Evolutionary conservation across 2,888 invertebrate genomes (phyloP), one percentile per base, ranked within the genome.

Genomic region (Rhodophaea formosa): DNA sequence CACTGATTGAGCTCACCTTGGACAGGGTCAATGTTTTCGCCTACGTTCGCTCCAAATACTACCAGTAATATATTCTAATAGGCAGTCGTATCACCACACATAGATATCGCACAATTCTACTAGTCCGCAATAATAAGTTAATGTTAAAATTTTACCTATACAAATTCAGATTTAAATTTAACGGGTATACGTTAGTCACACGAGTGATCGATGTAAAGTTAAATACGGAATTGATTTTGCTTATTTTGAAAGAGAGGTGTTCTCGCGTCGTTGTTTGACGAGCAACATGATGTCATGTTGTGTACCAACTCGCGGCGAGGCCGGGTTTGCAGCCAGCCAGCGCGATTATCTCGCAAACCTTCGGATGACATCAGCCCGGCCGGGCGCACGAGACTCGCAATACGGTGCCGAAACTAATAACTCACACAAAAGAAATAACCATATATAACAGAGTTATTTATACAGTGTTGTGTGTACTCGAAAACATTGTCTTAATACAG

Each of bases 221-320:
- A 53, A 63, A 58, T 56, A 51, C 53, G 8, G 58, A 58, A 69
- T 69, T 65, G 64, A 64, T 68, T 68, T 64, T 56, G 61, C 59
- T 60, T 55, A 62, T 60, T 63, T 68, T 61, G 53, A 68, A 70
- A 65, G 62, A 64, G 62, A 66, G 64, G 72, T 65, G 62, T 62
- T 63, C 64, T 60, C 47, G 54, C 58, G 63, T 63, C 68, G 63
- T 69, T 74, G 69, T 74, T 75, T 67, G 65, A 69, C 59, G 74
- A 69, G 76, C 70, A 71, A 66, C 75, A 77, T 88, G 88, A 88
- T 88, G 86, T 88, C 87, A 88, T 79, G 75, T 74, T 77, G 76
- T 79, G 72, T 79, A 81, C 74, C 77, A 80, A 79, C 81, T 80
- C 72, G 64, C 62, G 75, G 74, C 82, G 79, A 85, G 86, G 86